These are phyloP conservation scores for Sturnira hondurensis DNA, from an alignment of 2,113 vertebrate species.

Conservation along the genomic window DNA sequence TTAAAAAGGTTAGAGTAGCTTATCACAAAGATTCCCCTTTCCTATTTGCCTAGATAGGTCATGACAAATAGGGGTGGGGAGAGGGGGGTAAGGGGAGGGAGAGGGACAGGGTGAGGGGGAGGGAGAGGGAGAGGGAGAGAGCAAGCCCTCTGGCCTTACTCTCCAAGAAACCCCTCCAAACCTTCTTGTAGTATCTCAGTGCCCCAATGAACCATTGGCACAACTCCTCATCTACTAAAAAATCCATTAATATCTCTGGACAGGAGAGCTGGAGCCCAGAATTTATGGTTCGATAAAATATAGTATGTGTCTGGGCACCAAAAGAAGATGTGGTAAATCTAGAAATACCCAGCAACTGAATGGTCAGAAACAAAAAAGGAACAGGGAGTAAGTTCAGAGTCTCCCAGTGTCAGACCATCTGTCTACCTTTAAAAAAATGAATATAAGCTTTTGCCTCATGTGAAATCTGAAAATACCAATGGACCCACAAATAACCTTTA, in stretches of 20 bases:
- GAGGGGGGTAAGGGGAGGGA: too few relatives aligned
- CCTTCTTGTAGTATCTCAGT: not conserved
- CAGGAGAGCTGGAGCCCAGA: not conserved
- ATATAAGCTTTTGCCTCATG: constrained; percentile 15
- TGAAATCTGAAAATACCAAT: constrained; percentile 45
- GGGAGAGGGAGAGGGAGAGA: not conserved
- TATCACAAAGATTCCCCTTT: not conserved
- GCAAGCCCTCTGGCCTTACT: not conserved
- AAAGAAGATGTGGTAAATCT: not conserved
- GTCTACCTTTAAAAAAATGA: not conserved
- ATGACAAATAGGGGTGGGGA: not conserved
- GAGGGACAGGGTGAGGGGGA: too few relatives aligned
- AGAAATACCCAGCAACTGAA: constrained; percentile 31
- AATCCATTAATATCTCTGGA: not conserved
- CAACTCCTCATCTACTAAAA: not conserved
- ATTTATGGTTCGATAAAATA: not conserved
- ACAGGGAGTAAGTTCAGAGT: not conserved
- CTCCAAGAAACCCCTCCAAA: not conserved
- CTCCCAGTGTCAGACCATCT: not conserved
- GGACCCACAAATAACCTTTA: constrained; percentile 18
- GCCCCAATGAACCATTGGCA: not conserved
- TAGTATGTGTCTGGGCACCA: not conserved
- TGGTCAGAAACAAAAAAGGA: constrained; percentile 30
- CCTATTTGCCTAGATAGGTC: not conserved
- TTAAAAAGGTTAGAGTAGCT: not conserved